Percentiles rank a stretch among this genome's conserved stretches.
These are phyloP conservation scores for Epirrita christyi DNA, from an alignment of 2,888 invertebrate species.

Conservation along the genomic window DNA sequence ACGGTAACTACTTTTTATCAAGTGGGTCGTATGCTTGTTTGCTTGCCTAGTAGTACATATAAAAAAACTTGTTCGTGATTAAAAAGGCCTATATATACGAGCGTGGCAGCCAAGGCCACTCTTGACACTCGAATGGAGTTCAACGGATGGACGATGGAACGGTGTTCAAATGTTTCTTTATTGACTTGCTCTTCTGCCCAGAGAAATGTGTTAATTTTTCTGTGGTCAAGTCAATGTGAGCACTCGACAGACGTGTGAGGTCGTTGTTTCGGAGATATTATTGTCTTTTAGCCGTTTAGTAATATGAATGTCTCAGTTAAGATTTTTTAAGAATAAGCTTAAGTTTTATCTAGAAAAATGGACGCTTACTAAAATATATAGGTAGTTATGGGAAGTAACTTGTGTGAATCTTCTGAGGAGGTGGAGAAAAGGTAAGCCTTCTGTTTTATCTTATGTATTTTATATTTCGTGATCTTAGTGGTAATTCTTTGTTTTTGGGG, in stretches of 20 bases:
- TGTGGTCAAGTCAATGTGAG: slow-evolving; percentile 30
- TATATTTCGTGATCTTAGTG: too few species aligned
- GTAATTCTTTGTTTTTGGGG: too few species aligned
- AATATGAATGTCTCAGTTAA: slow-evolving; percentile 18
- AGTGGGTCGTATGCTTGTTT: too few species aligned
- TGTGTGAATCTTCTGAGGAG: slow-evolving; percentile 1
- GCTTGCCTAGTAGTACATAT: too few species aligned
- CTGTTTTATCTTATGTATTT: background rate
- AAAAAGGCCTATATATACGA: too few species aligned
- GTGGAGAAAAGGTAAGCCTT: slow-evolving; percentile 2
- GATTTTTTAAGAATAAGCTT: slow-evolving; percentile 11
- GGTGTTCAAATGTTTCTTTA: too few species aligned
- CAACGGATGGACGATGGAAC: too few species aligned
- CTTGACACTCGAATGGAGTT: too few species aligned
- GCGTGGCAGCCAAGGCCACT: too few species aligned
- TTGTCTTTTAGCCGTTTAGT: slow-evolving; percentile 26
- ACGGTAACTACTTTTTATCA: too few species aligned
- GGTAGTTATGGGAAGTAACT: background rate
- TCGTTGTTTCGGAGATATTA: slow-evolving; percentile 37
- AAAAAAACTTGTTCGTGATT: too few species aligned
- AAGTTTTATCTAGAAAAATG: slow-evolving; percentile 1
- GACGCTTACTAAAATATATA: background rate
- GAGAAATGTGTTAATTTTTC: slow-evolving; percentile 9
- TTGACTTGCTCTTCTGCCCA: slow-evolving; percentile 19
- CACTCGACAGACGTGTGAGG: slow-evolving; percentile 47